Evolutionary conservation across 2,888 invertebrate genomes (phyloP).

Genomic region (Himalopsyche japonica): DNA sequence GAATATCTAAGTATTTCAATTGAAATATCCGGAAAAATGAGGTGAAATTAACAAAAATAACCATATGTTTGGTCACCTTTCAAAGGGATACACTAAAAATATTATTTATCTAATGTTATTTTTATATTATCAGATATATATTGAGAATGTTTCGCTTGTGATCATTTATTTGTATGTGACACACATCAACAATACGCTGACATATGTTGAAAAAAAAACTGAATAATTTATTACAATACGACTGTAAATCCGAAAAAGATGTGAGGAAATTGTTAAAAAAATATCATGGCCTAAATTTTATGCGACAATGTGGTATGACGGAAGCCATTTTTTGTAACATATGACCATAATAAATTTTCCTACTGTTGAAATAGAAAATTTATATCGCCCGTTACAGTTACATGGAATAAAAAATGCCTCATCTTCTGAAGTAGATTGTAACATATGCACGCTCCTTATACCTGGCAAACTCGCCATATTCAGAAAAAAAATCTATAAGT

Average conservation of each 20-base stretch:
- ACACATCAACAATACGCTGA: background rate
- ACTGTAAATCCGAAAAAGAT: background rate
- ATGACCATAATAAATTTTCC: background rate
- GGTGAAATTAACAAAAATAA: too few species aligned
- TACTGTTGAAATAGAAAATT: background rate
- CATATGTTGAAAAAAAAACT: background rate
- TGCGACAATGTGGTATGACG: background rate
- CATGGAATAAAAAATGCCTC: background rate
- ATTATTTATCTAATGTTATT: too few species aligned
- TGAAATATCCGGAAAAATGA: too few species aligned
- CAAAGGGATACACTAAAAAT: too few species aligned
- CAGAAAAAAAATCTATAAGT: too few species aligned
- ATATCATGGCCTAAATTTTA: background rate
- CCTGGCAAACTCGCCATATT: background rate
- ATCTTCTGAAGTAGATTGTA: background rate
- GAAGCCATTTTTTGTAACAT: background rate
- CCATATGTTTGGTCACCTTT: too few species aligned
- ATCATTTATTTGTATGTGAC: too few species aligned
- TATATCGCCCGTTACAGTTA: background rate
- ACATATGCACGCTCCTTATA: background rate
- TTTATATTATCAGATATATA: too few species aligned
- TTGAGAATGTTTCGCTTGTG: too few species aligned
- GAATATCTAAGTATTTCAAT: too few species aligned
- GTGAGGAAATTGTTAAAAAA: background rate
- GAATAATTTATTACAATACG: background rate